phyloP scores from a whole-genome alignment of 2,888 invertebrate genomes.

The Aphodius sticticus region DNA sequence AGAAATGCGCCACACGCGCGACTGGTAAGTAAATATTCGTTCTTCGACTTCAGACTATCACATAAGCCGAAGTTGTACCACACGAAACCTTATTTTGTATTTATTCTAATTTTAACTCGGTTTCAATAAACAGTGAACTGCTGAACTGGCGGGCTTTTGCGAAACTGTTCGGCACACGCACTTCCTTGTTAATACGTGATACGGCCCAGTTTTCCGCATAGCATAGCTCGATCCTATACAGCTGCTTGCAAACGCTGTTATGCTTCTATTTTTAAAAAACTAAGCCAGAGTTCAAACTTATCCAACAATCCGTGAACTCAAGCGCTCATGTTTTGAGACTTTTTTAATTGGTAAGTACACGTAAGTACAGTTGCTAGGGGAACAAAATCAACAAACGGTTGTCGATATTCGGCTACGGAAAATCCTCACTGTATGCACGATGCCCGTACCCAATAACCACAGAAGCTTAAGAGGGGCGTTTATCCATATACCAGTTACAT shows the following conservation, averaged over 20 bases:
- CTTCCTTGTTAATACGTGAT: background rate
- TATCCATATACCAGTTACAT: too few species aligned
- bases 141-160: background rate
- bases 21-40: background rate
- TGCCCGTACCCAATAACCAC: too few species aligned
- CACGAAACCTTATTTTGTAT: background rate
- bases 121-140: background rate
- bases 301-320: background rate
- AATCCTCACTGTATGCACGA: too few species aligned
- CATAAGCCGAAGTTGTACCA: background rate
- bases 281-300: background rate
- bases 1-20: background rate
- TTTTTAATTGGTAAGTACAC: too few species aligned
- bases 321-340: too few species aligned
- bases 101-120: slow-evolving; percentile 4
- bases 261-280: background rate
- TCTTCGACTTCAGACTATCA: background rate
- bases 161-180: background rate
- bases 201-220: background rate
- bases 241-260: background rate
- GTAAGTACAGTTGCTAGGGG: too few species aligned
- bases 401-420: too few species aligned
- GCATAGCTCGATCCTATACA: background rate
- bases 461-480: too few species aligned
- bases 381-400: too few species aligned